Conservation (phyloP, 2,797 vertebrate species). For the Morus bassanus region DNA sequence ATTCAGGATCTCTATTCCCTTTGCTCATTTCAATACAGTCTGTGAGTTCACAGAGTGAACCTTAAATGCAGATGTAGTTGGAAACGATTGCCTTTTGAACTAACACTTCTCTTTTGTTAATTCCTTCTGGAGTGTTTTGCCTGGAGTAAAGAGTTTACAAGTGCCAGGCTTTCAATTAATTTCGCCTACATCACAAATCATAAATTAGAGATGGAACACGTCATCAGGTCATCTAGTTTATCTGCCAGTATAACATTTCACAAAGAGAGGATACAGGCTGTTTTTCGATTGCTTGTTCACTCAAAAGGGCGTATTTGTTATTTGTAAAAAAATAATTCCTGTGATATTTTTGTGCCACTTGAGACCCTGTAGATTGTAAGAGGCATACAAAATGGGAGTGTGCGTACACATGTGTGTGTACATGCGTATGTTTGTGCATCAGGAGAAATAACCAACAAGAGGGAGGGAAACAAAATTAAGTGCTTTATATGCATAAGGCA, state of each 20-base stretch:
- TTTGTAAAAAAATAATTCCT: neutral
- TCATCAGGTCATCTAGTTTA: neutral
- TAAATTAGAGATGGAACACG: neutral
- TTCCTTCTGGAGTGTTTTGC: neutral
- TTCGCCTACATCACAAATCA: neutral
- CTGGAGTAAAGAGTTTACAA: neutral
- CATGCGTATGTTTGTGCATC: neutral
- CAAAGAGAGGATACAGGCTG: neutral
- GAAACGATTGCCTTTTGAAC: conserved; percentile 13
- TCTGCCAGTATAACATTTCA: neutral
- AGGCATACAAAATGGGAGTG: neutral
- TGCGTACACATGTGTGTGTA: neutral
- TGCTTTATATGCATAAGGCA: neutral
- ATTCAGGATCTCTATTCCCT: neutral
- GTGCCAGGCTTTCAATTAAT: neutral
- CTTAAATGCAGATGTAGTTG: neutral
- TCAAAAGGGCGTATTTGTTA: neutral
- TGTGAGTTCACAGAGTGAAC: neutral
- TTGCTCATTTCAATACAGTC: neutral
- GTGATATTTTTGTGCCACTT: neutral
- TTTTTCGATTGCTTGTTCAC: neutral
- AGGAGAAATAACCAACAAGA: neutral
- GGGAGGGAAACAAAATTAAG: neutral
- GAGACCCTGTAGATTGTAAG: neutral
- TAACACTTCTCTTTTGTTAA: neutral